Percentiles rank a stretch among this genome's conserved stretches.
phyloP scores from a whole-genome alignment of 2,797 vertebrate species.

The Hozukius guyotensis region DNA sequence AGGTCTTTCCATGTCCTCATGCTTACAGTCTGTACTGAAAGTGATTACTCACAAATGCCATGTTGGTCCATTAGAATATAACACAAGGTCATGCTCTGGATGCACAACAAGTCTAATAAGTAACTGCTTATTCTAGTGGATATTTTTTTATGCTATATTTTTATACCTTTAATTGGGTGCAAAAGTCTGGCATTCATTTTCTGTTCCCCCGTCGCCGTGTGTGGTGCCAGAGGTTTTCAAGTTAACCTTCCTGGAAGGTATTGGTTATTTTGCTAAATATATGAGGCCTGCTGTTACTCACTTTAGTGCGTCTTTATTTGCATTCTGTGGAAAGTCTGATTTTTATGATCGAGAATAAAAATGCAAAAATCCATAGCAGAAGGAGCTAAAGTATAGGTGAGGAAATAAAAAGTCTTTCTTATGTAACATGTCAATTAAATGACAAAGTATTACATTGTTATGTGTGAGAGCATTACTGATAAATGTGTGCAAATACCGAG shows the following conservation, averaged over 20 bases:
- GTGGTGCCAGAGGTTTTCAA: constrained; percentile 64
- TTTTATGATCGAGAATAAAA: constrained; percentile 53
- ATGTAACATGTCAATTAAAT: constrained; percentile 39
- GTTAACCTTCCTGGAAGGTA: constrained; percentile 68
- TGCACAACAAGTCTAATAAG: constrained; percentile 40
- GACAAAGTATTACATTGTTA: constrained; percentile 55
- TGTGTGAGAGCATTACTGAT: constrained; percentile 42
- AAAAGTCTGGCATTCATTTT: constrained; percentile 77
- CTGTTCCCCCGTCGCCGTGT: constrained; percentile 53
- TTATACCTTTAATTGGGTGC: constrained; percentile 66
- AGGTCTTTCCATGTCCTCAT: background rate
- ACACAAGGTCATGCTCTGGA: constrained; percentile 26
- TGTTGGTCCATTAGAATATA: constrained; percentile 19
- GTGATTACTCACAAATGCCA: background rate
- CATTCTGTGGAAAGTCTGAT: constrained; percentile 51
- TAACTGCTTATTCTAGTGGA: constrained; percentile 45
- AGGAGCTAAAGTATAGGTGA: constrained; percentile 1
- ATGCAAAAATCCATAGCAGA: constrained; percentile 6
- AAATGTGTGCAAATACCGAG: constrained; percentile 51
- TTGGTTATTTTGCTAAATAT: constrained; percentile 65
- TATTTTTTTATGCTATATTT: constrained; percentile 40
- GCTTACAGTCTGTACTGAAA: background rate
- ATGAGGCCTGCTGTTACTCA: constrained; percentile 61
- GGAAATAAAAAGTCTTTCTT: constrained; percentile 21
- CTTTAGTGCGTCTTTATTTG: constrained; percentile 54